Evolutionary conservation across 2,888 invertebrate genomes (phyloP).

Genomic region (Drosophila algonquin): DNA sequence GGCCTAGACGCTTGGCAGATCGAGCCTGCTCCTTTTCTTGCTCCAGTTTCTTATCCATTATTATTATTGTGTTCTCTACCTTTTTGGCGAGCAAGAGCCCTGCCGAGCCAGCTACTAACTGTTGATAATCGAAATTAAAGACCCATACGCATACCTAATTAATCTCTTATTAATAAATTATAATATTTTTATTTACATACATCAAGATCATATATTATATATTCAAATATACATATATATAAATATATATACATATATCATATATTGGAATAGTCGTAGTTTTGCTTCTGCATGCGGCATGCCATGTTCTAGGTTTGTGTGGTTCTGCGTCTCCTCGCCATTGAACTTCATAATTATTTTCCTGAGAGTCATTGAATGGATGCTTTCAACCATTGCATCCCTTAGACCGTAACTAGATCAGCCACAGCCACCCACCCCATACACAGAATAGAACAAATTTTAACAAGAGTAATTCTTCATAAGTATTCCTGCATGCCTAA

Average conservation of each 20-base stretch:
- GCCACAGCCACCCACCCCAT: not conserved
- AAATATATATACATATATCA: not conserved
- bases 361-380: slow-evolving; percentile 18
- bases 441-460: not conserved
- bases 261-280: not conserved
- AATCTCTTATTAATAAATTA: slow-evolving; percentile 4
- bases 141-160: slow-evolving; percentile 14
- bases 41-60: not conserved
- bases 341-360: slow-evolving; percentile 38
- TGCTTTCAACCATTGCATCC: slow-evolving; percentile 6
- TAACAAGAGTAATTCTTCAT: not conserved
- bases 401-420: not conserved
- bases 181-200: not conserved
- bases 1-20: not conserved
- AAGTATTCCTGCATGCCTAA: slow-evolving; percentile 10
- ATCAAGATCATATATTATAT: not conserved
- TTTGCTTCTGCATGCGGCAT: slow-evolving; percentile 21
- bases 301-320: not conserved
- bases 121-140: slow-evolving; percentile 48
- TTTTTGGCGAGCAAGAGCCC: slow-evolving; percentile 40
- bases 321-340: not conserved
- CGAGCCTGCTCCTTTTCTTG: too few species aligned
- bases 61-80: slow-evolving; percentile 9
- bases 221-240: too few species aligned
- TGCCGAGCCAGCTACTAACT: slow-evolving; percentile 27